Percentiles rank a stretch among this genome's conserved stretches.
These are phyloP conservation scores for western clawed frog (Xenopus tropicalis) DNA, from an alignment of 2,113 vertebrate genomes.

Conservation along the genomic window DNA sequence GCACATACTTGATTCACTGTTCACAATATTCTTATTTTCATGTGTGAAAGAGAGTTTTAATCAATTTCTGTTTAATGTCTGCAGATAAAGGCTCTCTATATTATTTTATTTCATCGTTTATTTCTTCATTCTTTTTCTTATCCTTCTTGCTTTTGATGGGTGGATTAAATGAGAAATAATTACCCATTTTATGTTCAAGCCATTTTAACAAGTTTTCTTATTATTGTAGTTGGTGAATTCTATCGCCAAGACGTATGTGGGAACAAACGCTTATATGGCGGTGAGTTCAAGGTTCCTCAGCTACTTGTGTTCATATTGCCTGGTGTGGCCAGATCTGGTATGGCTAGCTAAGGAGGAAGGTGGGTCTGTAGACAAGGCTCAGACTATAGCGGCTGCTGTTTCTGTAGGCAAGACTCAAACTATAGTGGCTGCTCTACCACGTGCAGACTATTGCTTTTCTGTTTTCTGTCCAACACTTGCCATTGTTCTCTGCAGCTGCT, in stretches of 20 bases:
- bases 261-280: slow-evolving; percentile 98
- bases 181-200: slow-evolving; percentile 67
- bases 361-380: no score
- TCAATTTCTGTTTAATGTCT: slow-evolving; percentile 67
- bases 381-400: no score
- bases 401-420: no score
- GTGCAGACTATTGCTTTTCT: no score
- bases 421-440: no score
- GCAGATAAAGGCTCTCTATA: slow-evolving; percentile 57
- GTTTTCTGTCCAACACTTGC: no score
- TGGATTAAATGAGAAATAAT: slow-evolving; percentile 82
- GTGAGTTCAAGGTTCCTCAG: slow-evolving; percentile 85
- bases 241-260: slow-evolving; percentile 98
- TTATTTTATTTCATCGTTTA: slow-evolving; percentile 46
- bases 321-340: no score
- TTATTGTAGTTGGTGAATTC: slow-evolving; percentile 97
- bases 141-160: slow-evolving; percentile 72
- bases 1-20: slow-evolving; percentile 51
- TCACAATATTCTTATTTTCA: slow-evolving; percentile 62
- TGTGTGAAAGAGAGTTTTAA: slow-evolving; percentile 60
- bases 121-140: slow-evolving; percentile 52
- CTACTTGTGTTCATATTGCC: no score
- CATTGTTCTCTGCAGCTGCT: no score
- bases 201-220: slow-evolving; percentile 74
- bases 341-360: no score